Base-by-base conservation (phyloP, 2,113 vertebrate species). In the Charadrius vociferus region DNA sequence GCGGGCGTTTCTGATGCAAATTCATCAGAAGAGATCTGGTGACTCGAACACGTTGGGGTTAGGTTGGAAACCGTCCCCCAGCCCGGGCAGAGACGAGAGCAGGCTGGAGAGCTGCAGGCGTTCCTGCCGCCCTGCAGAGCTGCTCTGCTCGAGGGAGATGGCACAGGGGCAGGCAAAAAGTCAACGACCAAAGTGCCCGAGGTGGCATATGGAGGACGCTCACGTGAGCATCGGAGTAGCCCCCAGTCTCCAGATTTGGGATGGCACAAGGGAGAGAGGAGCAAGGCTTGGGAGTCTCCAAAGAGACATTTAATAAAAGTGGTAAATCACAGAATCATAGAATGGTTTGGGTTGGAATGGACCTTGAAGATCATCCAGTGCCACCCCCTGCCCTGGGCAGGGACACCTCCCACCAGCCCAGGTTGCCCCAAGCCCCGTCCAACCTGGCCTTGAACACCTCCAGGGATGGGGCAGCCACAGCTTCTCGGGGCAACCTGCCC, bases 21-120 rank as follows among this genome's bases (percentile, higher is more conserved):
- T 72, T 27, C 4, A 0, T 3, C 72, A 20, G 21, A 43, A 50
- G 43, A 81, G 26, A 50, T 30, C 30, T 36, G 9, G 8, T 20
- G 17, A 1, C 74, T 47, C 0, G 0, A 90, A 79, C 34, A 23
- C 4, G 2, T 8, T 7, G 0, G 14, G 24, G 18, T 17, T 8
- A 8, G 34, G 55, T 0, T 71, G 75, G 75, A 86, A 67, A 59
- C 27, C 3, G 0, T 20, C 1, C 22, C 74, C 74, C 66, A 12
- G 14, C 24, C 68, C n/a, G 6, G 1, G 66, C 27, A 17, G 55
- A 53, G 36, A 12, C 3, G n/a, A 37, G 1, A 2, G 4, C 11
- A 66, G 73, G 43, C 70, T 19, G 17, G 39, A 47, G n/a, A 86
- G 49, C 18, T 12, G 49, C 10, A 6, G 22, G 22, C 49, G 3